Evolutionary conservation across 2,113 vertebrate species (phyloP).

Genomic region (Phyllostomus hastatus): DNA sequence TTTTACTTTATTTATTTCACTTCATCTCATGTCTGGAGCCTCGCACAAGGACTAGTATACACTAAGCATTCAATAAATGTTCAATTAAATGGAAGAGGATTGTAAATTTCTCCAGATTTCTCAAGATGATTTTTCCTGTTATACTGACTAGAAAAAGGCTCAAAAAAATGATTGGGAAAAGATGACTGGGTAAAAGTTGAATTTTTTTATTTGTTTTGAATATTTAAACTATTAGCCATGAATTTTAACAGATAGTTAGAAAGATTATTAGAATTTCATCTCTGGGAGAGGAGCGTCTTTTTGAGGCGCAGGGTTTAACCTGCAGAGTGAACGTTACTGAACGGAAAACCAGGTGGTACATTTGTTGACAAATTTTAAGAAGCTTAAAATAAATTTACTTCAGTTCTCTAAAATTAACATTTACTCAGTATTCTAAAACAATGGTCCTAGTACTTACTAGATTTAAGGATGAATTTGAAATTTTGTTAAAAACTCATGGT

Average conservation of each 20-base stretch:
- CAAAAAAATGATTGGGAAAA: not conserved
- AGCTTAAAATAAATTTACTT: not conserved
- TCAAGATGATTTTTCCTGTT: not conserved
- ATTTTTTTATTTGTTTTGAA: slow-evolving; percentile 14
- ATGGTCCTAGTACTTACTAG: not conserved
- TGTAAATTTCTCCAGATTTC: not conserved
- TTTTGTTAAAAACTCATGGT: not conserved
- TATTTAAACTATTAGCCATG: slow-evolving; percentile 12
- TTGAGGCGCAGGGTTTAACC: not conserved
- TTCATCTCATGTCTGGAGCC: not conserved
- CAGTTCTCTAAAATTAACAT: not conserved
- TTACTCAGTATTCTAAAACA: not conserved
- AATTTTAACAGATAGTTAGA: slow-evolving; percentile 34
- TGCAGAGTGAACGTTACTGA: not conserved
- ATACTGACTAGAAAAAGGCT: not conserved
- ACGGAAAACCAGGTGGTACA: not conserved
- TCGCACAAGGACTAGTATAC: not conserved
- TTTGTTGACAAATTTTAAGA: not conserved
- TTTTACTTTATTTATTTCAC: not conserved
- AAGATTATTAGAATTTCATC: slow-evolving; percentile 6
- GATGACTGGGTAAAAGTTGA: not conserved
- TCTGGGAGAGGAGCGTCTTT: not conserved
- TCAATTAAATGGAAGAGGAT: not conserved
- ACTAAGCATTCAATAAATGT: not conserved
- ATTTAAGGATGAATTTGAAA: not conserved